Conservation (phyloP, 2,797 vertebrate genomes). For the Hirundo rustica region DNA sequence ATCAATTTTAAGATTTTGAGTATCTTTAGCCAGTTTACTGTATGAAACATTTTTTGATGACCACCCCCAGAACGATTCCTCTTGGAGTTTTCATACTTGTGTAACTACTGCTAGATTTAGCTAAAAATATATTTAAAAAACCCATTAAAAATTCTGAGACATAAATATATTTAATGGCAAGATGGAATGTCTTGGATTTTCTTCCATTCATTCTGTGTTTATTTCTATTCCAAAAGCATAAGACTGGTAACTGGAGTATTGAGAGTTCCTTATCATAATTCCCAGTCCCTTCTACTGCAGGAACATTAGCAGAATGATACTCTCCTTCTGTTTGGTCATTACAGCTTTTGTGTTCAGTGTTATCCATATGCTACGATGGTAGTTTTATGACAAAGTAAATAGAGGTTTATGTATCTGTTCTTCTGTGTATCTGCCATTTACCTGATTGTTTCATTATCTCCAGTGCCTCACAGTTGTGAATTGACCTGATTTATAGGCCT, state of each 20-base stretch:
- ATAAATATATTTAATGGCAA: neutral
- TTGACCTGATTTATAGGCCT: neutral
- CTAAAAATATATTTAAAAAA: neutral
- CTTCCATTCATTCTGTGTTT: neutral
- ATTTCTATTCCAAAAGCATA: neutral
- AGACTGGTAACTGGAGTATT: neutral
- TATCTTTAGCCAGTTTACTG: neutral
- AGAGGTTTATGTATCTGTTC: neutral
- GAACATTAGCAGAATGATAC: neutral
- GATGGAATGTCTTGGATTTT: neutral
- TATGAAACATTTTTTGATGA: neutral
- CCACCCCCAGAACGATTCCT: neutral
- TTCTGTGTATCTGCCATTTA: neutral
- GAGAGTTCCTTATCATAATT: neutral
- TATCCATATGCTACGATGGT: neutral
- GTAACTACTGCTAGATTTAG: neutral
- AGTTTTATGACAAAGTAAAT: conserved; percentile 8
- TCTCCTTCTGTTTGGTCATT: neutral
- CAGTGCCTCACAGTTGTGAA: neutral
- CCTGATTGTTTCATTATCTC: neutral
- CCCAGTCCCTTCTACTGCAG: neutral
- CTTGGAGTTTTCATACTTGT: neutral
- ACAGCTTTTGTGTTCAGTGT: neutral
- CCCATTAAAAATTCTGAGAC: neutral
- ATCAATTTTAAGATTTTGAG: neutral